phyloP scores from a whole-genome alignment of 1,140 invertebrate species.

The Drosophila mojavensis region DNA sequence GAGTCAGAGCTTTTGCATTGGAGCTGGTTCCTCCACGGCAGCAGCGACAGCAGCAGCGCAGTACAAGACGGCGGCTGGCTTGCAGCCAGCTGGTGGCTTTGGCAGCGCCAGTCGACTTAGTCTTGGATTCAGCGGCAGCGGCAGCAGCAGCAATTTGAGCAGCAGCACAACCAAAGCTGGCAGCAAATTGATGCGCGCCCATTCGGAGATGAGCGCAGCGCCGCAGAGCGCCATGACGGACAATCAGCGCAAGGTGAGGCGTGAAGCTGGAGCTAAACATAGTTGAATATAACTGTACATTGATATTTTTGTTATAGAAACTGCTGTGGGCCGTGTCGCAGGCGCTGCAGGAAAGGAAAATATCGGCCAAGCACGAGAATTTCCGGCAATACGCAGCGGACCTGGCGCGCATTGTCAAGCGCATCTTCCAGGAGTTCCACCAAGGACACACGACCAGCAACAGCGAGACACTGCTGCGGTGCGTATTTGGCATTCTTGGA shows the following conservation, averaged over 20 bases:
- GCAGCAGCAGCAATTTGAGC: slow-evolving; percentile 50
- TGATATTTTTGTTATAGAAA: slow-evolving; percentile 84
- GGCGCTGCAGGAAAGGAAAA: slow-evolving; percentile 86
- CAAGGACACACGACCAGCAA: slow-evolving; percentile 74
- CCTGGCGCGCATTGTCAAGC: slow-evolving; percentile 85
- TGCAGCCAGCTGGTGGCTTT: slow-evolving; percentile 9
- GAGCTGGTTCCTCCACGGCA: slow-evolving; percentile 77
- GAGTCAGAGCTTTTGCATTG: slow-evolving; percentile 83
- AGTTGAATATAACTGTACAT: too few relatives aligned
- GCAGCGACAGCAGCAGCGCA: slow-evolving; percentile 39
- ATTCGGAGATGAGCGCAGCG: slow-evolving; percentile 69
- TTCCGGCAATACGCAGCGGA: slow-evolving; percentile 87
- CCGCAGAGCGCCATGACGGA: slow-evolving; percentile 70
- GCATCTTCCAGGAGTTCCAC: slow-evolving; percentile 81
- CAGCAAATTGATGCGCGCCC: slow-evolving; percentile 63
- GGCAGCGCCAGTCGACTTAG: slow-evolving; percentile 33
- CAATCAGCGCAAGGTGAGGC: slow-evolving; percentile 72
- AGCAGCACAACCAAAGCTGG: slow-evolving; percentile 31
- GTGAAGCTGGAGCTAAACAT: too few relatives aligned
- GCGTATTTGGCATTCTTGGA: neutral
- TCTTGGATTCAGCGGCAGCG: slow-evolving; percentile 49
- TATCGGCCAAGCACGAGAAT: slow-evolving; percentile 85
- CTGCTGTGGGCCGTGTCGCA: slow-evolving; percentile 88
- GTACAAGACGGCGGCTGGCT: slow-evolving; percentile 1
- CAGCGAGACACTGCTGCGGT: slow-evolving; percentile 83